Base-by-base conservation (phyloP, 2,113 vertebrate species). In the Vulpes lagopus region DNA sequence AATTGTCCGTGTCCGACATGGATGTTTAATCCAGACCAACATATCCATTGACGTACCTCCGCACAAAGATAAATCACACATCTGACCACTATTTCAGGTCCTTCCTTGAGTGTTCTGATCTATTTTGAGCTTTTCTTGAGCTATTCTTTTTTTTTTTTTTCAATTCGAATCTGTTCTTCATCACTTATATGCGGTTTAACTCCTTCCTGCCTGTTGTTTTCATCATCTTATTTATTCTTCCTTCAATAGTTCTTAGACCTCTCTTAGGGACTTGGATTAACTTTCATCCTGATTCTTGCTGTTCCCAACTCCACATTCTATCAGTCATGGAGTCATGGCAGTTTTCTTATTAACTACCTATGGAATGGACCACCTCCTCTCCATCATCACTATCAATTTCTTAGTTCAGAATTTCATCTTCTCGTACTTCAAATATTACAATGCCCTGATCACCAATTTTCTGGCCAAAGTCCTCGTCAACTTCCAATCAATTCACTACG, bases 341-440 rank as follows among this genome's bases (percentile, higher is more conserved):
- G 4, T 55, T 89, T 92, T 69, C 64, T 2, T 83, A 23, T 71
- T 53, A 10, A 32, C 22, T 71, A 16, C 73, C n/a, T 64, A 14
- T 35, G 67, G 55, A 90, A 79, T 32, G 4, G 65, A 23, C 25
- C 30, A 53, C 23, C 30, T 85, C 3, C 2, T 73, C 10, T 27
- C 49, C 32, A 51, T 43, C 32, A 83, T 19, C 20, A 51, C 16
- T 7, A 27, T 4, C 6, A 8, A 3, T 71, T 86, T 35, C 73
- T 85, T 89, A 59, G 11, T n/a, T 95, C 30, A 94, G 67, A 91
- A 65, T 78, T 79, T 62, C 17, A 73, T 80, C 10, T 30, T 86
- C 10, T 76, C 7, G 88, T 3, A 35, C 53, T n/a, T 91, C 69
- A 96, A 57, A 91, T 78, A 57, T 79, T 80, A 19, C 6, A 92